Conservation (phyloP, 1,140 invertebrate species). For the Drosophila persimilis region DNA sequence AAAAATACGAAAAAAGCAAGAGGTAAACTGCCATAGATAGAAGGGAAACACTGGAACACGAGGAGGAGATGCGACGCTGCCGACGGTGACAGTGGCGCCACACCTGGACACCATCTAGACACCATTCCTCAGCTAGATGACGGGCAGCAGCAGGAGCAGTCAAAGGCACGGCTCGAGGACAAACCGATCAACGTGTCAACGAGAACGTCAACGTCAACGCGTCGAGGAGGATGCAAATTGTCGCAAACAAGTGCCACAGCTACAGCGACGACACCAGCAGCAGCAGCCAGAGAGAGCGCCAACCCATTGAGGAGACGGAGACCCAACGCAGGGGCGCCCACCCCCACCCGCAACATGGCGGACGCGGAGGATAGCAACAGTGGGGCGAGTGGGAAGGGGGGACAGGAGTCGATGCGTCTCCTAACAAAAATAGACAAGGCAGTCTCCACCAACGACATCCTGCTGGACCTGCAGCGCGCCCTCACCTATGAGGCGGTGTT, state of each 20-base stretch:
- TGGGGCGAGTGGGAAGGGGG: conserved; percentile 30
- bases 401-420: conserved; percentile 51
- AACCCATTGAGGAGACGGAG: conserved; percentile 34
- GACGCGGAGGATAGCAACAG: conserved; percentile 73
- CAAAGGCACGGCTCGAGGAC: conserved; percentile 14
- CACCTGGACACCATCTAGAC: too few relatives aligned
- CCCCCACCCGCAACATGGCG: conserved; percentile 41
- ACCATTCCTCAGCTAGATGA: conserved; percentile 42
- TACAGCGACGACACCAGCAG: conserved; percentile 17
- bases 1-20: not conserved
- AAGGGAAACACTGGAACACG: conserved; percentile 8
- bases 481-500: conserved; percentile 80
- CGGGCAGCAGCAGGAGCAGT: conserved; percentile 19
- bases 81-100: conserved; percentile 43
- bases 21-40: conserved; percentile 9
- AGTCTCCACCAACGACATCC: conserved; percentile 78
- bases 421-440: conserved; percentile 80
- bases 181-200: conserved; percentile 51
- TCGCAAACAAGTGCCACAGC: conserved; percentile 25
- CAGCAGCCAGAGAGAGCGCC: conserved; percentile 26
- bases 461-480: conserved; percentile 69
- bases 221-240: conserved; percentile 65
- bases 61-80: conserved; percentile 25
- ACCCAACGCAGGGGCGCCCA: conserved; percentile 7
- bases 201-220: conserved; percentile 2